These are phyloP conservation scores for Rhyzopertha dominica DNA, from an alignment of 1,140 invertebrate genomes.

Conservation along the genomic window DNA sequence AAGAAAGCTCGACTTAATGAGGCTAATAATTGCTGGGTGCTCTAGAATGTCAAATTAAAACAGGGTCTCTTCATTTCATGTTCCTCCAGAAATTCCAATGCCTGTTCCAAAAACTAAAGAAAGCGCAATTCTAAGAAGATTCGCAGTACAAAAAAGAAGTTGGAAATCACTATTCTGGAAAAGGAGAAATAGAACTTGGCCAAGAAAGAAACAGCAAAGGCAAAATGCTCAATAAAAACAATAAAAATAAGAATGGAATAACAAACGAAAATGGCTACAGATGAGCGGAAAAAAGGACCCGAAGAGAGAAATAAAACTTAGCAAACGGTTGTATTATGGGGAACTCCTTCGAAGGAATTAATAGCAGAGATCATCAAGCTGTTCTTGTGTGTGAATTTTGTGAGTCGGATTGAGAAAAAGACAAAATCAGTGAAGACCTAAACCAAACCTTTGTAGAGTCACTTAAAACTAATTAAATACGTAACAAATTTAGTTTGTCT, in stretches of 20 bases:
- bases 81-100: constrained; percentile 3
- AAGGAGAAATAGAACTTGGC: neutral
- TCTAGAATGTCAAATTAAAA: neutral
- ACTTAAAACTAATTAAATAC: constrained; percentile 1
- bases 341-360: neutral
- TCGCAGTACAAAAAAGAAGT: neutral
- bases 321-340: neutral
- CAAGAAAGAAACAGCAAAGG: constrained; percentile 1
- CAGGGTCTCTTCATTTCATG: constrained; percentile 4
- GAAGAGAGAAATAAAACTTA: constrained; percentile 1
- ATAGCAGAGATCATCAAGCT: neutral
- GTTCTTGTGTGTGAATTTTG: constrained; percentile 7
- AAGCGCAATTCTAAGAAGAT: neutral
- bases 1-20: neutral
- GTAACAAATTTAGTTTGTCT: neutral
- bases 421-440: constrained; percentile 1
- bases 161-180: no score
- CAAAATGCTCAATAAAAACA: constrained; percentile 1
- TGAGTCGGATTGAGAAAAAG: constrained; percentile 1
- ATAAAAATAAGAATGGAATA: neutral
- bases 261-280: neutral
- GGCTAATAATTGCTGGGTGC: constrained; percentile 1
- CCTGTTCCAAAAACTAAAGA: constrained; percentile 4
- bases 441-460: constrained; percentile 3
- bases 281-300: neutral